A percentile compares a stretch with the other conserved stretches of the same genome.
These are phyloP conservation scores for Monopis laevigella DNA, from an alignment of 2,888 invertebrate species.

Conservation along the genomic window DNA sequence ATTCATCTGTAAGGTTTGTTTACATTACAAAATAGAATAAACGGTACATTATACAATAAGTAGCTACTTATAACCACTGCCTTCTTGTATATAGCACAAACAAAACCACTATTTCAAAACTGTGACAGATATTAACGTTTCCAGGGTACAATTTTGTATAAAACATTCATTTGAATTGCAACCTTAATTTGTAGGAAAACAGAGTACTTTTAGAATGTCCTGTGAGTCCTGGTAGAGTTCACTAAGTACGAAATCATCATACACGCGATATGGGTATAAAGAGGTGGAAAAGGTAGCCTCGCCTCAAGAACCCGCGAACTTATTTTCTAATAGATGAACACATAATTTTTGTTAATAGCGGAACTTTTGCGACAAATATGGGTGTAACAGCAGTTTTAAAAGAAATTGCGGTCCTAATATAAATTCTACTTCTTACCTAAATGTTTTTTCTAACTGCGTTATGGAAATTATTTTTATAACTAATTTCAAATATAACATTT, in stretches of 20 bases:
- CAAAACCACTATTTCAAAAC: conserved; percentile 41
- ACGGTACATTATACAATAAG: no score
- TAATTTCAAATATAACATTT: no score
- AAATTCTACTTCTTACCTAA: not conserved
- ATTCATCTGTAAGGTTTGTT: no score
- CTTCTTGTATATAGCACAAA: no score
- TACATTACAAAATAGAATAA: no score
- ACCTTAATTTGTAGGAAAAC: not conserved
- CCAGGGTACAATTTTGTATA: conserved; percentile 18
- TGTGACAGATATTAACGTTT: conserved; percentile 38
- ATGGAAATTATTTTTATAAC: no score
- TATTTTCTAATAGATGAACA: conserved; percentile 57
- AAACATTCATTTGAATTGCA: not conserved
- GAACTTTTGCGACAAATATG: conserved; percentile 43
- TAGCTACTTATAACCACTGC: no score
- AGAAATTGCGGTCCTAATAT: conserved; percentile 5
- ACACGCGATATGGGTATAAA: conserved; percentile 50
- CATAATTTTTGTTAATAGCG: conserved; percentile 57
- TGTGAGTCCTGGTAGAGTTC: not conserved
- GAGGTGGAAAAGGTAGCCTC: conserved; percentile 23
- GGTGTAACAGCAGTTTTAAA: conserved; percentile 31
- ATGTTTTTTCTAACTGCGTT: no score
- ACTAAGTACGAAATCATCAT: conserved; percentile 17
- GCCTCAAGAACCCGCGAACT: conserved; percentile 4
- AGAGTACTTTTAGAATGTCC: not conserved